Evolutionary conservation across 2,888 invertebrate species (phyloP), one percentile per base, ranked within the genome.

Genomic region (Lochmaea crataegi): DNA sequence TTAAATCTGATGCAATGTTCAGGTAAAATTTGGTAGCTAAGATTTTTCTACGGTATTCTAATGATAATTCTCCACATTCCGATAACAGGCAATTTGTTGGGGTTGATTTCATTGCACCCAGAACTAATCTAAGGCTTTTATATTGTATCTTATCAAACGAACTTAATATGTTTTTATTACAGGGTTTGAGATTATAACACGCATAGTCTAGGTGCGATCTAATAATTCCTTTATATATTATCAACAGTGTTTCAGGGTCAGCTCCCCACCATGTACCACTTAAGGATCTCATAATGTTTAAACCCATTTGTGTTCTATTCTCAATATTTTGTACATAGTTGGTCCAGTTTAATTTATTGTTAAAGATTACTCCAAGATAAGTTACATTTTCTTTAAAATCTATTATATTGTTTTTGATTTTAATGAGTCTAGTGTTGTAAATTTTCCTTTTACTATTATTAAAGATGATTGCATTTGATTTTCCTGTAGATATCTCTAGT

Each of bases 141-240:
- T 64, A 68, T 26, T 72, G 72, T n/a, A 58, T 56, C 32, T 16
- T 69, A 26, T 67, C 53, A 2, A 72, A 26, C 56, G 69, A 64
- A 5, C 16, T 6, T 48, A n/a, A 26, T 7, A 9, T 16, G 14
- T 14, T 53, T 56, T 22, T 61, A 22, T 22, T 22, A 22, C 22
- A 22, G 22, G 22, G 22, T 22, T 22, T 67, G 32, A 68, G n/a
- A 6, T 22, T 16, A 12, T 18, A 18, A 14, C 22, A 10, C 3
- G 65, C 72, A 72, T 68, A 72, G 6, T 75, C 75, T 26, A 72
- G 14, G 14, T 74, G 68, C 0, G 74, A 38, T 32, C 64, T 58
- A 6, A 74, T 38, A 2, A 71, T 42, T 14, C 69, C 73, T 12
- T 74, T 74, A 41, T n/a, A n/a, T n/a, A n/a, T n/a, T n/a, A n/a